Evolutionary conservation across 2,888 invertebrate species (phyloP).

Genomic region (Liopterus haemorrhoidalis): DNA sequence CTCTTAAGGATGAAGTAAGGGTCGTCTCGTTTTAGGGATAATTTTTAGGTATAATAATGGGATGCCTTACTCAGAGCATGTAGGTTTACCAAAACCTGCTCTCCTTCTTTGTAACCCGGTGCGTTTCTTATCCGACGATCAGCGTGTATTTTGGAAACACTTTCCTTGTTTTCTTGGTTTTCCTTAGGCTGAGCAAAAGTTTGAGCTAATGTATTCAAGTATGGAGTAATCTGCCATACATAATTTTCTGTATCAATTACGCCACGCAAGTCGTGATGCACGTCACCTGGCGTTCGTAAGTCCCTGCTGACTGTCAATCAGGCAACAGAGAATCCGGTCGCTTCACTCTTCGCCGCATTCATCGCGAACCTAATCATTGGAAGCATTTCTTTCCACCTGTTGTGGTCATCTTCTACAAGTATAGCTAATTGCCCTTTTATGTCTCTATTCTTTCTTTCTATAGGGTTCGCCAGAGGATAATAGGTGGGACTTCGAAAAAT

Average conservation of each 20-base stretch:
- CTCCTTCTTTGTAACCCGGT: too few species aligned
- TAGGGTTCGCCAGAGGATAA: constrained; percentile 38
- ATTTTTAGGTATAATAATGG: too few species aligned
- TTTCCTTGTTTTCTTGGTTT: too few species aligned
- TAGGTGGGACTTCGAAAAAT: too few species aligned
- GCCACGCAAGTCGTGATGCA: constrained; percentile 20
- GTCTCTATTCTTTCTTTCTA: constrained; percentile 36
- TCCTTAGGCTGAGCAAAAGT: too few species aligned
- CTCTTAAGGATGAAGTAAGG: too few species aligned
- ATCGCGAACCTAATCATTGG: constrained; percentile 31
- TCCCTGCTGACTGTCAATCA: constrained; percentile 34
- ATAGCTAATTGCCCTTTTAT: constrained; percentile 33
- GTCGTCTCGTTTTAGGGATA: too few species aligned
- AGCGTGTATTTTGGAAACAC: too few species aligned
- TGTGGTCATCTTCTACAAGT: constrained; percentile 29
- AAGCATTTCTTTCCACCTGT: constrained; percentile 29
- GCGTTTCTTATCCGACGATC: too few species aligned
- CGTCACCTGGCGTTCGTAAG: constrained; percentile 26
- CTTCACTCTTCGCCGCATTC: constrained; percentile 26
- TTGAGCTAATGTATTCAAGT: too few species aligned
- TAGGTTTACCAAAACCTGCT: too few species aligned
- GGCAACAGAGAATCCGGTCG: constrained; percentile 30
- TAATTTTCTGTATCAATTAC: constrained; percentile 32
- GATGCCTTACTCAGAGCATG: too few species aligned
- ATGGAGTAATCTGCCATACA: constrained; percentile 31